Evolutionary conservation across 2,113 vertebrate species (phyloP).

Genomic region (Morphnarchus princeps): DNA sequence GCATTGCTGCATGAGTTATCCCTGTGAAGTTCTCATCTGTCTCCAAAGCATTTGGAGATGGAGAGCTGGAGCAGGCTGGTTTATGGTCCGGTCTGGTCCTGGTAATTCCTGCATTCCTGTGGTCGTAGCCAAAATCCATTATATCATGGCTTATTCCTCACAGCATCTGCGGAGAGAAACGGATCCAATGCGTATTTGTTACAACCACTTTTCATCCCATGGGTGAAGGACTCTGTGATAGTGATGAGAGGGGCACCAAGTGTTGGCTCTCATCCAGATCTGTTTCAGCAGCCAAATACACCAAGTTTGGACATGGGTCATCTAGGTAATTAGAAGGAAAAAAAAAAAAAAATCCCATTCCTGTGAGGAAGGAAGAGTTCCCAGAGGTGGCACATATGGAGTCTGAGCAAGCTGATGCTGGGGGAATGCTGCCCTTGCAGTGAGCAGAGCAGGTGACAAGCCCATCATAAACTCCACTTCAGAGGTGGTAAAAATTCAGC

Average conservation of each 20-base stretch:
- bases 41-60: background rate
- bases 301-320: background rate
- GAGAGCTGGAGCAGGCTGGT: background rate
- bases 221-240: background rate
- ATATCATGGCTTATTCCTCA: background rate
- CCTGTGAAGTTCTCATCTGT: background rate
- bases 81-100: background rate
- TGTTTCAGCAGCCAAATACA: background rate
- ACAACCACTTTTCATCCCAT: background rate
- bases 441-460: background rate
- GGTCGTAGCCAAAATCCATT: background rate
- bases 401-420: background rate
- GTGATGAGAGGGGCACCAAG: background rate
- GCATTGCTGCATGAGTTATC: background rate
- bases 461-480: background rate
- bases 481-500: conserved; percentile 2
- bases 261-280: background rate
- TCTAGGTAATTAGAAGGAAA: background rate
- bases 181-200: background rate
- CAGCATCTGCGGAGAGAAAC: background rate
- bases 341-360: background rate
- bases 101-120: background rate
- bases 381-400: background rate
- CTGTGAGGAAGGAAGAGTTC: background rate
- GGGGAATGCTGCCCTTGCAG: background rate